phyloP scores from a whole-genome alignment of 2,888 invertebrate species.

The Gastracanthus pulcherrimus region DNA sequence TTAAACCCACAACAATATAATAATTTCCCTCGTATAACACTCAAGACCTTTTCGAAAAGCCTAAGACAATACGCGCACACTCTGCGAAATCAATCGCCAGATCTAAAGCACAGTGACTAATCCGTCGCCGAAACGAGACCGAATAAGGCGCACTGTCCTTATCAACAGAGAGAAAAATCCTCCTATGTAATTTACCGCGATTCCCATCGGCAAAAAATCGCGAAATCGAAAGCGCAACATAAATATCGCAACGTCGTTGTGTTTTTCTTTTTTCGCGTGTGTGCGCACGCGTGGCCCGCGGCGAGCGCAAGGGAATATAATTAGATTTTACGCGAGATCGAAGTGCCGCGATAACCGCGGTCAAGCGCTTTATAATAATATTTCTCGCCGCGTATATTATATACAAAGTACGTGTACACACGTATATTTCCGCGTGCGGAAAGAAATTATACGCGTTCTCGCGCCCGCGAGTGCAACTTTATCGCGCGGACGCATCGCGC shows the following conservation, averaged over 20 bases:
- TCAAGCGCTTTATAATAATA: neutral
- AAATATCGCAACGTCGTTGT: too few relatives aligned
- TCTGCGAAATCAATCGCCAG: neutral
- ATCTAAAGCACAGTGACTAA: neutral
- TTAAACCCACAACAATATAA: constrained; percentile 3
- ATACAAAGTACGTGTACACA: too few relatives aligned
- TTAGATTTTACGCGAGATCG: constrained; percentile 32
- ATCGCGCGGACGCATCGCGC: constrained; percentile 5
- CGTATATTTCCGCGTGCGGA: neutral
- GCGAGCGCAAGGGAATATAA: too few relatives aligned
- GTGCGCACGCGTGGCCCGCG: neutral
- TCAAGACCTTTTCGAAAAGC: neutral
- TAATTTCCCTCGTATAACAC: neutral
- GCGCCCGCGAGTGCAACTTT: constrained; percentile 7
- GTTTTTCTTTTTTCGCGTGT: neutral
- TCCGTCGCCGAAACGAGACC: neutral
- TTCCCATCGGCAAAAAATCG: neutral
- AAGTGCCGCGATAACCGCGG: neutral
- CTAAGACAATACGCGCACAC: neutral
- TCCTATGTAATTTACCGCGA: neutral
- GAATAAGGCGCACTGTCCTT: neutral
- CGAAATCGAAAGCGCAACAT: neutral
- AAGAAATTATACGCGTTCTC: constrained; percentile 23
- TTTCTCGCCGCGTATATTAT: too few relatives aligned
- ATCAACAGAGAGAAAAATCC: neutral